Percentiles rank a stretch among this genome's conserved stretches.
Evolutionary conservation across 2,888 invertebrate species (phyloP).

Genomic region (Agonum fuliginosum): DNA sequence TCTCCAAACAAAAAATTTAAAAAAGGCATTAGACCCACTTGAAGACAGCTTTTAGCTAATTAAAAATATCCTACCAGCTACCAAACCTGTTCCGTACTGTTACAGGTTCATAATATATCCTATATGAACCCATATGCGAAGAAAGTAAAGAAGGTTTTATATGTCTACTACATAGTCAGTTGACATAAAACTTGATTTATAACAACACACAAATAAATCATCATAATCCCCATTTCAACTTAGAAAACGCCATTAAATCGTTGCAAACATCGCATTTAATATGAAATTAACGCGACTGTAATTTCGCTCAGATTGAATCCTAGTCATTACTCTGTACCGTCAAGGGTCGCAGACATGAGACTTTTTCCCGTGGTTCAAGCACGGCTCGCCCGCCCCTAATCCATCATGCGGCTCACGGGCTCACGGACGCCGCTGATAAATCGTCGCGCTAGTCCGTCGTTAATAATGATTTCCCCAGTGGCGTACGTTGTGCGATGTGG

Average conservation of each 20-base stretch:
- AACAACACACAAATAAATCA: too few species aligned
- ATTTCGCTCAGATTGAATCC: slow-evolving; percentile 3
- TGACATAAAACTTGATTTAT: too few species aligned
- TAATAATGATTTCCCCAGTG: slow-evolving; percentile 69
- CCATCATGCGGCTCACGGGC: slow-evolving; percentile 66
- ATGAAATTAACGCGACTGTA: neutral
- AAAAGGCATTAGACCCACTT: too few species aligned
- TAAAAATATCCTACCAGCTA: too few species aligned
- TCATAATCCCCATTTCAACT: neutral
- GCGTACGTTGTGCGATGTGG: slow-evolving; percentile 13
- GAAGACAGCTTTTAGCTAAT: too few species aligned
- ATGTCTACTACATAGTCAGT: too few species aligned
- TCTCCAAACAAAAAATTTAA: too few species aligned
- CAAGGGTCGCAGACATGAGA: slow-evolving; percentile 1
- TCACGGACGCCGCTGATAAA: slow-evolving; percentile 67
- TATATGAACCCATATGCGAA: too few species aligned
- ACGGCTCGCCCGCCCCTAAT: slow-evolving; percentile 62
- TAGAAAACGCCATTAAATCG: neutral
- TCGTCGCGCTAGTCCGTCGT: slow-evolving; percentile 66
- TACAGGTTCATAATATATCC: too few species aligned
- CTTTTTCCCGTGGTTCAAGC: slow-evolving; percentile 1
- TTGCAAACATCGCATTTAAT: neutral
- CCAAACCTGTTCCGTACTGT: too few species aligned
- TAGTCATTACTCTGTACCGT: neutral
- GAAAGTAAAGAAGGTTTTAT: too few species aligned